These are phyloP conservation scores for Jacana jacana DNA, from an alignment of 2,113 vertebrate genomes.

Conservation along the genomic window DNA sequence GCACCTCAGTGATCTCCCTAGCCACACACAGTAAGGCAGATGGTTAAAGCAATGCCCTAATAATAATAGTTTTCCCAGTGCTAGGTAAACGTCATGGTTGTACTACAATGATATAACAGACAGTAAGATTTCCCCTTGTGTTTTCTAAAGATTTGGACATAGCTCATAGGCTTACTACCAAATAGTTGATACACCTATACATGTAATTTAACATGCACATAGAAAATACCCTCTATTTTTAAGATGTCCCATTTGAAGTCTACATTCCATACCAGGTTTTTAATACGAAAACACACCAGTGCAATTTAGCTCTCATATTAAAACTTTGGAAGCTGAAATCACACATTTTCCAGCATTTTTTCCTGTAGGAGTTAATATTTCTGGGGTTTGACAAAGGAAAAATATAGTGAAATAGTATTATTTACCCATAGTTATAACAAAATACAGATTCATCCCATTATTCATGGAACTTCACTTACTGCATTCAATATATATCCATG, in stretches of 20 bases:
- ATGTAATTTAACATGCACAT: neutral
- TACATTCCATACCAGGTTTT: neutral
- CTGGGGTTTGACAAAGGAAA: neutral
- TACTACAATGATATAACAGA: neutral
- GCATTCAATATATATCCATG: neutral
- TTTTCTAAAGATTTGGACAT: neutral
- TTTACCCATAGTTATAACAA: neutral
- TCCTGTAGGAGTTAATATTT: neutral
- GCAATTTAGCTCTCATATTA: neutral
- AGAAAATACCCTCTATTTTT: neutral
- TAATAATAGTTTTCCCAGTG: neutral
- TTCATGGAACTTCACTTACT: neutral
- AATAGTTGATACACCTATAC: neutral
- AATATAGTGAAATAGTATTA: neutral
- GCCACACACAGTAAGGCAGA: neutral
- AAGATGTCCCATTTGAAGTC: neutral
- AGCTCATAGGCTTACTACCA: neutral
- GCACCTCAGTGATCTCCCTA: neutral
- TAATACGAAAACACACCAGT: neutral
- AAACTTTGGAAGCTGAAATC: neutral
- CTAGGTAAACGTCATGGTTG: neutral
- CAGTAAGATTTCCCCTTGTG: neutral
- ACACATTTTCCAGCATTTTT: neutral
- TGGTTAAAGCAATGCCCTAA: neutral
- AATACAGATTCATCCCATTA: neutral